Base-by-base conservation (phyloP, 2,888 invertebrate genomes). In the Laothoe populi region DNA sequence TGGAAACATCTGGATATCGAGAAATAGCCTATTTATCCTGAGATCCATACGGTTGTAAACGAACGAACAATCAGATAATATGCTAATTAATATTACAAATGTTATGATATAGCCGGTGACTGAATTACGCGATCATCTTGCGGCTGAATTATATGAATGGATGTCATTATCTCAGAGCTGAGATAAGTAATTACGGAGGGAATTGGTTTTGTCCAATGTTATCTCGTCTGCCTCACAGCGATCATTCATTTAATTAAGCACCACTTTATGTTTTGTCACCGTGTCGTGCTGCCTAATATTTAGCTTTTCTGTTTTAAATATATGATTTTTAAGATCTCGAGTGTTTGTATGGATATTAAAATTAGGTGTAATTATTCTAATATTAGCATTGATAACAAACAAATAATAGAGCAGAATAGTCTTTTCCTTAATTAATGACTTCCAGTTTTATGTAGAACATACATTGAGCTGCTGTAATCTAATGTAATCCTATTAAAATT, bases 121-220 rank as follows among this genome's bases (percentile, higher is more conserved):
- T 42, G 19, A 2, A 23, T 49, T 40, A 60, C 40, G n/a, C n/a
- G 57, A 24, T 35, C 23, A 16, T 24, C 26, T 31, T 26, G 26
- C 58, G 48, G 16, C 19, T 31, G 40, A 58, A 13, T 57, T 40
- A 31, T 57, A 64, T 69, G 66, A 69, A 69, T 66, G 66, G 63
- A 65, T 61, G 49, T 66, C 67, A 74, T 73, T 75, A 76, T 67
- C 65, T 69, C 57, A 57, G 69, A 66, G 65, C 68, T 67, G 63
- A 77, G 75, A 76, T 78, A 74, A 74, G 75, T 81, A 79, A 81
- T 81, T 79, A 79, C 75, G 64, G 61, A 63, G 70, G 53, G 70
- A 75, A 81, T 80, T 79, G 73, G 75, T 77, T 79, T 75, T 77
- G 76, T 71, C 66, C 71, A 72, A 75, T 78, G 79, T 81, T 77